Evolutionary conservation across 2,888 invertebrate species (phyloP).

Genomic region (Abrostola tripartita): DNA sequence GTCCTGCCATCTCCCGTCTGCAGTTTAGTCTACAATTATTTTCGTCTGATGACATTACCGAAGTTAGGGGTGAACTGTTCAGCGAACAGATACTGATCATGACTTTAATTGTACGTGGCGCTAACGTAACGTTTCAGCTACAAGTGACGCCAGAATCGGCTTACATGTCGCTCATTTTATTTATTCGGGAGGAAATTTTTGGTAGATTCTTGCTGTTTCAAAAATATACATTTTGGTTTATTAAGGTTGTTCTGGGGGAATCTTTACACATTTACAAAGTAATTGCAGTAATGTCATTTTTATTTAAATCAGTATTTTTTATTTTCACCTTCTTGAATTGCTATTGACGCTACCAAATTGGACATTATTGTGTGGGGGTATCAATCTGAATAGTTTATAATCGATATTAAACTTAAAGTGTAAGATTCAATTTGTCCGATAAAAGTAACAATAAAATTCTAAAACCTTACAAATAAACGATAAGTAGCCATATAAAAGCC

Average conservation of each 20-base stretch:
- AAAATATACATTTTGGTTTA: not conserved
- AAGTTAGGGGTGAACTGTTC: slow-evolving; percentile 73
- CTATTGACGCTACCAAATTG: not conserved
- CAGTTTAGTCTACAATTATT: slow-evolving; percentile 57
- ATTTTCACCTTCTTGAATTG: no score
- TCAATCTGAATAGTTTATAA: not conserved
- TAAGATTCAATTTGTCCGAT: not conserved
- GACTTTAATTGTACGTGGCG: slow-evolving; percentile 87
- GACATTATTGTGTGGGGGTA: not conserved
- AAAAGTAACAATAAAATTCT: slow-evolving; percentile 6
- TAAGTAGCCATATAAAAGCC: slow-evolving; percentile 31
- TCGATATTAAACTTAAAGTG: not conserved
- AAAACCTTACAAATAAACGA: slow-evolving; percentile 20
- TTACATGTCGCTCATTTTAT: slow-evolving; percentile 64
- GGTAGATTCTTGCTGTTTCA: not conserved
- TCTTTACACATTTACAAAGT: no score
- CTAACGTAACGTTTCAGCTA: slow-evolving; percentile 83
- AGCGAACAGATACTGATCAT: slow-evolving; percentile 85
- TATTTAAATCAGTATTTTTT: no score
- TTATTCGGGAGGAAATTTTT: not conserved
- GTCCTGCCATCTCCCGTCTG: slow-evolving; percentile 49
- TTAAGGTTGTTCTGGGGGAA: no score
- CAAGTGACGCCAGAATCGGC: slow-evolving; percentile 63
- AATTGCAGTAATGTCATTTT: no score
- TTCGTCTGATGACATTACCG: slow-evolving; percentile 56